phyloP scores from a whole-genome alignment of 2,888 invertebrate species.

The Fissipunctia ypsillon region DNA sequence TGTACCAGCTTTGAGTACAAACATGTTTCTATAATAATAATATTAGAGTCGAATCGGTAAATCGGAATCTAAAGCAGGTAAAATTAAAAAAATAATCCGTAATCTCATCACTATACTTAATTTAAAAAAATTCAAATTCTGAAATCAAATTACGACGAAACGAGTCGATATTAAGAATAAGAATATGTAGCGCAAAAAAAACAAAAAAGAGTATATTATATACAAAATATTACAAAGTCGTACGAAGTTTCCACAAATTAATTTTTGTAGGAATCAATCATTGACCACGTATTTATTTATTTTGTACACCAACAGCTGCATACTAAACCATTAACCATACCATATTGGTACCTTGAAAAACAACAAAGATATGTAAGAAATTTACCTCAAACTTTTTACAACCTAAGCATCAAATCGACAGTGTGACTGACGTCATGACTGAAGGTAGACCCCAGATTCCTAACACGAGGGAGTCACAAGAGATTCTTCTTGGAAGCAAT shows the following conservation, averaged over 20 bases:
- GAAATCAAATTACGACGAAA: neutral
- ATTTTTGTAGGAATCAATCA: neutral
- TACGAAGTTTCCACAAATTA: neutral
- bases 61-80: neutral
- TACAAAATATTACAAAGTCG: neutral
- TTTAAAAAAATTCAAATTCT: neutral
- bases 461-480: neutral
- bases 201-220: no score
- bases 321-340: no score
- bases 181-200: no score
- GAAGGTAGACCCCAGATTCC: constrained; percentile 11
- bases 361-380: constrained; percentile 5
- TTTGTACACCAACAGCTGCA: no score
- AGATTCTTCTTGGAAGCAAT: constrained; percentile 1
- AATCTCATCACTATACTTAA: neutral
- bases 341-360: neutral
- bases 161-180: neutral
- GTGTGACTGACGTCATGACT: constrained; percentile 28
- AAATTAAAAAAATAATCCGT: neutral
- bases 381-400: neutral
- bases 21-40: constrained; percentile 26
- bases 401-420: constrained; percentile 2
- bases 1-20: constrained; percentile 50
- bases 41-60: neutral
- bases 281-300: neutral